These are phyloP conservation scores for Eupeodes corollae DNA, from an alignment of 1,140 invertebrate genomes.

Conservation along the genomic window DNA sequence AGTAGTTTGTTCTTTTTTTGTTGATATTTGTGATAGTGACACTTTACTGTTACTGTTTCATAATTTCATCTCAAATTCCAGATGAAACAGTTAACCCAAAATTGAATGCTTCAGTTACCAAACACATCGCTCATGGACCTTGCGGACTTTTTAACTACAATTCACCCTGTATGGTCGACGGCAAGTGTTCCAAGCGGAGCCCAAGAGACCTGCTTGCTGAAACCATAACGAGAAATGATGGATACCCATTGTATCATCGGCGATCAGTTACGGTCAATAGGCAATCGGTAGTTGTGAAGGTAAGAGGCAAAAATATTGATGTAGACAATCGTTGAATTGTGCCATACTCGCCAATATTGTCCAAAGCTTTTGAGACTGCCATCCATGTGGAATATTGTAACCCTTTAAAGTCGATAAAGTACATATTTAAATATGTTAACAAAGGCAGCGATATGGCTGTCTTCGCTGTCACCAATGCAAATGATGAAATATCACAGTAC, in stretches of 20 bases:
- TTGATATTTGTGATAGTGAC: too few relatives aligned
- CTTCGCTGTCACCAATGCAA: background rate
- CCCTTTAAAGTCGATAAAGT: constrained; percentile 36
- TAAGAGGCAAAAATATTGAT: constrained; percentile 5
- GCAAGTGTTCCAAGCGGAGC: constrained; percentile 16
- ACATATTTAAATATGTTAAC: constrained; percentile 39
- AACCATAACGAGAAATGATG: constrained; percentile 28
- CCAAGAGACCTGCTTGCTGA: constrained; percentile 15
- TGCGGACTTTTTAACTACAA: constrained; percentile 29
- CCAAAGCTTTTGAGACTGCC: constrained; percentile 14
- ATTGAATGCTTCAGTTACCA: constrained; percentile 34
- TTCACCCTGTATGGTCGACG: constrained; percentile 9
- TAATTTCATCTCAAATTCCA: too few relatives aligned
- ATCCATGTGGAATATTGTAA: constrained; percentile 30
- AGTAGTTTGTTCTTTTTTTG: too few relatives aligned
- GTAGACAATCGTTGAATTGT: constrained; percentile 26
- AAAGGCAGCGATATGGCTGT: constrained; percentile 29
- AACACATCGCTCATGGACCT: constrained; percentile 40
- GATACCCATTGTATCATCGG: constrained; percentile 37
- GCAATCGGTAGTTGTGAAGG: constrained; percentile 22
- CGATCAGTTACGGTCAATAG: constrained; percentile 28
- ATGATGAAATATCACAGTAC: constrained; percentile 13
- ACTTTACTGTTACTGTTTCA: too few relatives aligned
- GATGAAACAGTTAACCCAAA: constrained; percentile 33
- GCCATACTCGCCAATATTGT: constrained; percentile 17